These are phyloP conservation scores for Sturnira hondurensis DNA, from an alignment of 2,113 vertebrate species.

Conservation along the genomic window DNA sequence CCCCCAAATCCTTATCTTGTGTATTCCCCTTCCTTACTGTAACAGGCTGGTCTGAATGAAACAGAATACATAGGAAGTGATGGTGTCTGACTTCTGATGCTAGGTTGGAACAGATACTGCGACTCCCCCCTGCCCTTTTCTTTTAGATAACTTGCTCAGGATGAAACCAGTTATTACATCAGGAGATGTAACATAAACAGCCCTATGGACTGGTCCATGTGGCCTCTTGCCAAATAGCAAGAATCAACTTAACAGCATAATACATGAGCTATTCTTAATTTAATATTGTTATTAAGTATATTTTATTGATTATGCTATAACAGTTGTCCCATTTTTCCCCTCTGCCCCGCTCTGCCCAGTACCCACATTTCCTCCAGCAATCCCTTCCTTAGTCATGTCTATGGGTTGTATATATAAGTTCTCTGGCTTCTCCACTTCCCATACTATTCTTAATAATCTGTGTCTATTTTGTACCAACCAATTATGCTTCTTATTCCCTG, in stretches of 20 bases:
- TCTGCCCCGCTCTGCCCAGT: too few species aligned
- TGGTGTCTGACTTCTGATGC: not conserved
- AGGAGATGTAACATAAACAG: not conserved
- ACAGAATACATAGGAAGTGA: not conserved
- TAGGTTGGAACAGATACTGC: not conserved
- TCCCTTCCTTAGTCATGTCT: too few species aligned
- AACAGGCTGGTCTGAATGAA: not conserved
- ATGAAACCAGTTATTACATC: not conserved
- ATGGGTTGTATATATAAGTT: too few species aligned
- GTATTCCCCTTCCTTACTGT: not conserved
- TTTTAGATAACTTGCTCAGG: not conserved
- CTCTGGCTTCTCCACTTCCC: too few species aligned
- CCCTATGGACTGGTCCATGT: not conserved
- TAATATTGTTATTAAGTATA: too few species aligned
- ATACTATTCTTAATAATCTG: too few species aligned
- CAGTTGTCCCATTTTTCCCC: too few species aligned
- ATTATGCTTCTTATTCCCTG: too few species aligned
- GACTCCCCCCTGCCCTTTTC: not conserved
- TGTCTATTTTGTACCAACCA: too few species aligned
- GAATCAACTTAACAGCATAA: not conserved
- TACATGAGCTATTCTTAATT: not conserved
- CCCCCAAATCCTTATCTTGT: not conserved
- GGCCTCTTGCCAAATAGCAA: not conserved
- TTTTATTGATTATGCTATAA: too few species aligned
- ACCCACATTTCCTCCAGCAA: too few species aligned